Conservation (phyloP, 2,797 vertebrate genomes). For the Streptopelia turtur region DNA sequence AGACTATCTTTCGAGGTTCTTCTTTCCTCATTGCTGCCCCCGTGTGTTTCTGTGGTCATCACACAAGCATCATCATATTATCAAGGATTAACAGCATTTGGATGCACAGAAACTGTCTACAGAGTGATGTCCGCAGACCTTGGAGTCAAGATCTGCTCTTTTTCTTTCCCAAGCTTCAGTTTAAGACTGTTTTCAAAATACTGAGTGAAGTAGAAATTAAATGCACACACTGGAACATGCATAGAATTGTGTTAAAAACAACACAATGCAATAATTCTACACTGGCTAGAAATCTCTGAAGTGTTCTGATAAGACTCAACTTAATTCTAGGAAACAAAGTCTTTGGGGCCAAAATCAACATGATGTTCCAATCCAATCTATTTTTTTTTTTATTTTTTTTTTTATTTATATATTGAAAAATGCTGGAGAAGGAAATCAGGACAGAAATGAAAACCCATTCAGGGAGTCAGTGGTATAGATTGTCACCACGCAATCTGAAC, state of each 20-base stretch:
- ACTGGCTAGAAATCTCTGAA: neutral
- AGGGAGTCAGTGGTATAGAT: neutral
- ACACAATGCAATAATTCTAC: neutral
- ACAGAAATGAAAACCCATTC: neutral
- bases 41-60: neutral
- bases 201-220: neutral
- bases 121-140: neutral
- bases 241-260: neutral
- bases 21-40: neutral
- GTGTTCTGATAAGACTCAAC: neutral
- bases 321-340: neutral
- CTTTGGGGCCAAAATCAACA: neutral
- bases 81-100: neutral
- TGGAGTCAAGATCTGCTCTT: neutral
- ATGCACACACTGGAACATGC: neutral
- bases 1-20: neutral
- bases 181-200: neutral
- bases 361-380: neutral
- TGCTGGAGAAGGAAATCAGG: neutral
- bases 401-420: neutral
- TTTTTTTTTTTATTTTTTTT: neutral
- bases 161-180: neutral
- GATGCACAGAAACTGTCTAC: neutral
- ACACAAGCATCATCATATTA: neutral
- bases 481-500: neutral